Conservation (phyloP, 2,113 vertebrate species). For the Haliaeetus leucogaster region DNA sequence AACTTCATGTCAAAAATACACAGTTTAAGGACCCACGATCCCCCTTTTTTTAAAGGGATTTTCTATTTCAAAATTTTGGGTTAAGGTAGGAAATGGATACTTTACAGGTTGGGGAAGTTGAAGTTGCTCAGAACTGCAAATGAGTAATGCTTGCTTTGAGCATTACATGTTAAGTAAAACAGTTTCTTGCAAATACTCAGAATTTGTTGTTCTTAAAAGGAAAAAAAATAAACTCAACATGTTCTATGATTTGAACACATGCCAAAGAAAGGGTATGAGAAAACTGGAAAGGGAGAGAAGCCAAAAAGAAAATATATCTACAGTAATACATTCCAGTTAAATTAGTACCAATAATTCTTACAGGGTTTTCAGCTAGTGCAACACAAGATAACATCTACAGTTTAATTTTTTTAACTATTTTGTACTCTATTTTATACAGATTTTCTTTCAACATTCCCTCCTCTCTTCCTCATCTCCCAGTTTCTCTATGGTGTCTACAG, state of each 20-base stretch:
- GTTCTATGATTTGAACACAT: neutral
- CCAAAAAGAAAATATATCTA: conserved; percentile 43
- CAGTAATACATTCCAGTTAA: conserved; percentile 32
- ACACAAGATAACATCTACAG: neutral
- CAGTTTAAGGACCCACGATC: neutral
- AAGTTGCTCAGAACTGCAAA: neutral
- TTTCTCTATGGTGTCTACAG: neutral
- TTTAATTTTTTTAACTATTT: conserved; percentile 9
- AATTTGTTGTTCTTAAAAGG: conserved; percentile 20
- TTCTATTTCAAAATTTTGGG: neutral
- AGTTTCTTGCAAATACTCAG: neutral
- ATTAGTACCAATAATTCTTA: conserved; percentile 45
- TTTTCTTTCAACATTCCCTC: neutral
- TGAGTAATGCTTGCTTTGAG: neutral
- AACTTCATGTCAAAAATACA: neutral
- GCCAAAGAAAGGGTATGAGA: conserved; percentile 47
- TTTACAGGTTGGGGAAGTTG: neutral
- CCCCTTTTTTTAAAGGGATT: neutral
- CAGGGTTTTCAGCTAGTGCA: neutral
- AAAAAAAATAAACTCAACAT: neutral
- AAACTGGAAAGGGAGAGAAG: conserved; percentile 9
- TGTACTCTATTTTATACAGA: neutral
- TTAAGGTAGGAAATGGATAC: neutral
- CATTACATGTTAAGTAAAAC: neutral
- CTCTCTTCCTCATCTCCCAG: neutral